Percentiles rank a stretch among this genome's conserved stretches.
Conservation (phyloP, 2,797 vertebrate species). For the Delichon dasypus region DNA sequence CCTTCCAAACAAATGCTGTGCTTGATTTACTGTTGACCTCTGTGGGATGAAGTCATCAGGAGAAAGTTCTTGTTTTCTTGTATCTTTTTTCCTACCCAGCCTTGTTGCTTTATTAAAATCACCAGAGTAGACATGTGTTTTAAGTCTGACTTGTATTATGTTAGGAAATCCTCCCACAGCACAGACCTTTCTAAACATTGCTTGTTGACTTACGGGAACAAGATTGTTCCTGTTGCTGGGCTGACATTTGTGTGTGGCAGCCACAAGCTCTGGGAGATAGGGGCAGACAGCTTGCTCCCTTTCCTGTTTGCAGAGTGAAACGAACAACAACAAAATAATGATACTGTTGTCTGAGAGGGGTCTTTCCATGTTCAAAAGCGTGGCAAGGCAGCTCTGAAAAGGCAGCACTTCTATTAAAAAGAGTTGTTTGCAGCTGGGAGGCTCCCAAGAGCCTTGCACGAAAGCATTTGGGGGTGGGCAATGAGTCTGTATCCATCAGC, state of each 20-base stretch:
- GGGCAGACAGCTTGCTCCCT: not conserved
- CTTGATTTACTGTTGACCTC: not conserved
- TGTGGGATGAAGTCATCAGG: slow-evolving; percentile 41
- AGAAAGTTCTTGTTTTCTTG: slow-evolving; percentile 50
- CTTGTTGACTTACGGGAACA: slow-evolving; percentile 52
- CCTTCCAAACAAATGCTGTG: not conserved
- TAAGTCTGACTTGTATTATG: not conserved
- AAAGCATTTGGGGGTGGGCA: rapidly evolving
- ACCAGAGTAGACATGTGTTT: slow-evolving; percentile 21
- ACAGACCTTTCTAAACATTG: slow-evolving; percentile 30
- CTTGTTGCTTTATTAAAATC: not conserved
- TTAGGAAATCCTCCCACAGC: slow-evolving; percentile 58
- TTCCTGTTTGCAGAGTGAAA: not conserved
- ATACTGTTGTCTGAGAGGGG: not conserved
- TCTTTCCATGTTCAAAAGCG: not conserved
- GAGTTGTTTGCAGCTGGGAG: not conserved
- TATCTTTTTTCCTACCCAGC: slow-evolving; percentile 14
- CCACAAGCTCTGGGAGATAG: not conserved
- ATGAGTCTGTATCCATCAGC: not conserved
- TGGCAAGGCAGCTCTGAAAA: not conserved
- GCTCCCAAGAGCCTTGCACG: rapidly evolving
- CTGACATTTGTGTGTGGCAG: not conserved
- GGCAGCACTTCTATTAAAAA: not conserved
- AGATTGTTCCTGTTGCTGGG: not conserved
- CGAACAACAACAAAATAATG: not conserved